Evolutionary conservation across 2,888 invertebrate genomes (phyloP).

Genomic region (Silvanus unidentatus): DNA sequence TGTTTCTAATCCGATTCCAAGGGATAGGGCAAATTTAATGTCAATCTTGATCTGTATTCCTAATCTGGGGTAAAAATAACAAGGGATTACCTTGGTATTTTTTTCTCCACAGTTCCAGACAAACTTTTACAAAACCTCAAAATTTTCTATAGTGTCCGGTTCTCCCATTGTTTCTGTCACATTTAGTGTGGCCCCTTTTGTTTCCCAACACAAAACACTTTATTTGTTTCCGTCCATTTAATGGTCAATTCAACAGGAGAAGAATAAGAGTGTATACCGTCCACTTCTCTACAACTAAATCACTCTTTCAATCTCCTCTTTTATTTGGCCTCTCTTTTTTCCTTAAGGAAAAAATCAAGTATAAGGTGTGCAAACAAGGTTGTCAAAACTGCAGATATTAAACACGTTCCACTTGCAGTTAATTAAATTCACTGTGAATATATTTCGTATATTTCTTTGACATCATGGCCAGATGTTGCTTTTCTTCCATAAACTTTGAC

Average conservation of each 20-base stretch:
- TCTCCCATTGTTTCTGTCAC: too few species aligned
- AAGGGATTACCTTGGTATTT: constrained; percentile 20
- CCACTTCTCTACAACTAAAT: too few species aligned
- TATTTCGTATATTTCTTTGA: constrained; percentile 30
- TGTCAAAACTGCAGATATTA: neutral
- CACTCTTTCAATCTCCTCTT: too few species aligned
- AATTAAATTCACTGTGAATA: constrained; percentile 15
- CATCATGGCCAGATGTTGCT: constrained; percentile 41
- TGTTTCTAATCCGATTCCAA: constrained; percentile 33
- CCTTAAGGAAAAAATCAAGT: neutral
- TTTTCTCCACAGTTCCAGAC: too few species aligned
- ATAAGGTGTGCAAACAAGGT: too few species aligned
- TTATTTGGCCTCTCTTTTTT: too few species aligned
- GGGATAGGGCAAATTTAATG: constrained; percentile 35
- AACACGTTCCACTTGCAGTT: constrained; percentile 10
- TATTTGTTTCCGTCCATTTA: constrained; percentile 16
- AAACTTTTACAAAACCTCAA: too few species aligned
- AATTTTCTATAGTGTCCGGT: neutral
- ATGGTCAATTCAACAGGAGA: constrained; percentile 19
- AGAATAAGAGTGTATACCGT: too few species aligned
- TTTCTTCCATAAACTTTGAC: constrained; percentile 24
- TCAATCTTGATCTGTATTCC: constrained; percentile 32
- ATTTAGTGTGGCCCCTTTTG: constrained; percentile 28
- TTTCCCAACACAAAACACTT: constrained; percentile 21
- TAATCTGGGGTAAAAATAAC: constrained; percentile 33